A percentile compares a stretch with the other conserved stretches of the same genome.
phyloP scores from a whole-genome alignment of 2,797 vertebrate genomes.

The Lutjanus argentimaculatus region DNA sequence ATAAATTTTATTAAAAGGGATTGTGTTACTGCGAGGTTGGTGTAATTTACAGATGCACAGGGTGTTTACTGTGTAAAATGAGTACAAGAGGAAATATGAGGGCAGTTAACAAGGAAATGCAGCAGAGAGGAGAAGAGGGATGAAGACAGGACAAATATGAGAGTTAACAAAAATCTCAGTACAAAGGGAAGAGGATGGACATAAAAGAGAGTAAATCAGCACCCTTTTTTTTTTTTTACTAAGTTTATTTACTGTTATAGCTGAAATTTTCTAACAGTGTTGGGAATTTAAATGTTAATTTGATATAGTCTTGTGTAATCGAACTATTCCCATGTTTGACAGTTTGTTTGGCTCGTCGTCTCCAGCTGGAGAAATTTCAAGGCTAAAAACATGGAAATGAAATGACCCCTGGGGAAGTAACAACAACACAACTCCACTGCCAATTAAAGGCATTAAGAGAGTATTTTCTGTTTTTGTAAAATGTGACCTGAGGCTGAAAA shows the following conservation, averaged over 20 bases:
- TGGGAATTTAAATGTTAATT: background rate
- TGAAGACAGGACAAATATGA: background rate
- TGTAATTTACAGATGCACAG: background rate
- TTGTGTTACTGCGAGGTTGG: slow-evolving; percentile 5
- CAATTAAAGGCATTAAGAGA: background rate
- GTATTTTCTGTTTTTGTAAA: background rate
- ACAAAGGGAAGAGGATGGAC: background rate
- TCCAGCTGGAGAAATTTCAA: background rate
- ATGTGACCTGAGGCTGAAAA: background rate
- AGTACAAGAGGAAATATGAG: background rate
- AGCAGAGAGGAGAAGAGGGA: background rate
- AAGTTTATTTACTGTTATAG: background rate
- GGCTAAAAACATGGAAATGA: background rate
- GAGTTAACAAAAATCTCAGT: background rate
- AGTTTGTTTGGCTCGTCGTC: background rate
- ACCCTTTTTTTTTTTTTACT: background rate
- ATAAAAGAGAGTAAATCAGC: too few relatives aligned
- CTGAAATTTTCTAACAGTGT: background rate
- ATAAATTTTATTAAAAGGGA: slow-evolving; percentile 52
- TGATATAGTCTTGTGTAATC: background rate
- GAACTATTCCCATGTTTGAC: background rate
- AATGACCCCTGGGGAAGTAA: background rate
- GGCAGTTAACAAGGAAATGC: background rate
- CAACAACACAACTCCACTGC: background rate
- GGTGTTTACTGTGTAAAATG: background rate